Conservation (phyloP, 2,888 invertebrate species). For the Hydropsyche betteni region DNA sequence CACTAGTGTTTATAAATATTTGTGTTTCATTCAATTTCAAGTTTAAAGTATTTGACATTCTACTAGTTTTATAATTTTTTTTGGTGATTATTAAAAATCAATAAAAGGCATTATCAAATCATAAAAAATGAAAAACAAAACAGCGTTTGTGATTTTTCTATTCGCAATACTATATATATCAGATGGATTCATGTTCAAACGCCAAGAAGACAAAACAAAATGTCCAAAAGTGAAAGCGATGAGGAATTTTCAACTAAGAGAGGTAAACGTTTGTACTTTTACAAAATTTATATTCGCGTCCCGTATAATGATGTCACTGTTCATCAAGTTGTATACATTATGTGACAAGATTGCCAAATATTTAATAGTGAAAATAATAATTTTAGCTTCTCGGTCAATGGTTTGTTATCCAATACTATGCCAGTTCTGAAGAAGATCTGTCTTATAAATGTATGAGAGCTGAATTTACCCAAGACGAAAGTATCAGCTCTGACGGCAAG, state of each 20-base stretch:
- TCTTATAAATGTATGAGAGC: constrained; percentile 88
- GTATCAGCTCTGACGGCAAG: constrained; percentile 33
- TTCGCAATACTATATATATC: background rate
- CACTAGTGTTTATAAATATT: constrained; percentile 48
- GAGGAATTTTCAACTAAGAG: constrained; percentile 79
- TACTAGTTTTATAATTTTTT: constrained; percentile 57
- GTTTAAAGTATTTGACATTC: constrained; percentile 32
- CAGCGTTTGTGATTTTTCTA: background rate
- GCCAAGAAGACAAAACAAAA: constrained; percentile 47
- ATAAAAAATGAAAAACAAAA: constrained; percentile 6
- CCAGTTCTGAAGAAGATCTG: constrained; percentile 86
- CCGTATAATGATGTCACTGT: constrained; percentile 3
- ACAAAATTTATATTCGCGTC: constrained; percentile 4
- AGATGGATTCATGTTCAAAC: constrained; percentile 28
- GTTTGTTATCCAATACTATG: constrained; percentile 89
- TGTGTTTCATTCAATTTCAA: constrained; percentile 20
- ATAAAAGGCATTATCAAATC: background rate
- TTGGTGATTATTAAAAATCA: constrained; percentile 53
- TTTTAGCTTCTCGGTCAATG: constrained; percentile 80
- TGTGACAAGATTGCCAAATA: background rate
- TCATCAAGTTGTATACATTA: constrained; percentile 2
- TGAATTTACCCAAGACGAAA: constrained; percentile 68
- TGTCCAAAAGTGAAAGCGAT: constrained; percentile 74
- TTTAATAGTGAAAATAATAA: constrained; percentile 37
- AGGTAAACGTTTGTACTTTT: constrained; percentile 61